These are phyloP conservation scores for Oreochromis aureus DNA, from an alignment of 2,113 vertebrate species.

Conservation along the genomic window DNA sequence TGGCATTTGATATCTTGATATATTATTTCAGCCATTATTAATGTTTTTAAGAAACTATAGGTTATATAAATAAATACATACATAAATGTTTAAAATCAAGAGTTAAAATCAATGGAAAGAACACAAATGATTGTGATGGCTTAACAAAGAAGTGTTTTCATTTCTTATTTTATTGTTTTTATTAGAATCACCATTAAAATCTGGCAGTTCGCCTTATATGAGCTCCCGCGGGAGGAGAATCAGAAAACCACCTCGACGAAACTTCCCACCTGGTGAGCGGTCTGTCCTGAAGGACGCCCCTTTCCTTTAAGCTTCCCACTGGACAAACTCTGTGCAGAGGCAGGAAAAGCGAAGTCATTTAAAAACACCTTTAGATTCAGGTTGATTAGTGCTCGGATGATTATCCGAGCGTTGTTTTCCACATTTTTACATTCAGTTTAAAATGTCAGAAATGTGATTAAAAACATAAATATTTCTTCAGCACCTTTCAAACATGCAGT, in stretches of 20 bases:
- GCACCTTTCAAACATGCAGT: not conserved
- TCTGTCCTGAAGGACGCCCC: not conserved
- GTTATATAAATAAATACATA: not conserved
- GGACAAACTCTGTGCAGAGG: not conserved
- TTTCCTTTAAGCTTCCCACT: not conserved
- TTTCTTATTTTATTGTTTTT: not conserved
- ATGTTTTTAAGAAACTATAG: not conserved
- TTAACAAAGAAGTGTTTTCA: not conserved
- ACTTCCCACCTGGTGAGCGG: slow-evolving; percentile 57
- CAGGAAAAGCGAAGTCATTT: not conserved
- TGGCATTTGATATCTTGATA: not conserved
- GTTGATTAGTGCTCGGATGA: not conserved
- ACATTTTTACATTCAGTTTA: not conserved
- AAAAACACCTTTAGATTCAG: not conserved
- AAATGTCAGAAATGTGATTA: not conserved
- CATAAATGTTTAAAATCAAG: not conserved
- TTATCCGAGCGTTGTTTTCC: not conserved
- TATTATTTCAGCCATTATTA: not conserved
- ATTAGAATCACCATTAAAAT: slow-evolving; percentile 58
- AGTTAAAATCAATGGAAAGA: not conserved
- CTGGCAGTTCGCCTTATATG: slow-evolving; percentile 45
- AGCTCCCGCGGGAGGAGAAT: slow-evolving; percentile 70
- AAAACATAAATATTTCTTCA: not conserved
- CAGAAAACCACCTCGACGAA: slow-evolving; percentile 46
- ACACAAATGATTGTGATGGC: not conserved